Evolutionary conservation across 1,140 invertebrate species (phyloP).

Genomic region (Phortica variegata): DNA sequence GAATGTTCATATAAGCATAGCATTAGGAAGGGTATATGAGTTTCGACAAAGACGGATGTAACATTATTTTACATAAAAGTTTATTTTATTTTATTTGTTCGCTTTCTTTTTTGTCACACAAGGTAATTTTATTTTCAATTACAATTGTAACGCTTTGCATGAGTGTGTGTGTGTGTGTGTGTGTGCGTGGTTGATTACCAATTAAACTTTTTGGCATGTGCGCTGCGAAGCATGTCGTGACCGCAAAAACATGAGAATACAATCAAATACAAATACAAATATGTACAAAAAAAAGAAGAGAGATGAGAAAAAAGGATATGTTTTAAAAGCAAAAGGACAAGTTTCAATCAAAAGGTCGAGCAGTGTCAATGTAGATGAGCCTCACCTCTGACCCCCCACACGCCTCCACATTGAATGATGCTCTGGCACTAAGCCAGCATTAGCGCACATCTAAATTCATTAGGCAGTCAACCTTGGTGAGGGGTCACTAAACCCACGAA

Average conservation of each 20-base stretch:
- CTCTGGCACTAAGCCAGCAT: slow-evolving; percentile 49
- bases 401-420: slow-evolving; percentile 40
- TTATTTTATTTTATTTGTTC: slow-evolving; percentile 18
- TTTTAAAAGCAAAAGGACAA: slow-evolving; percentile 27
- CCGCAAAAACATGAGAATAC: slow-evolving; percentile 48
- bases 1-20: too few species aligned
- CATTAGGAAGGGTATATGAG: too few species aligned
- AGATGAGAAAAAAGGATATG: too few species aligned
- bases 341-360: too few species aligned
- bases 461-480: too few species aligned
- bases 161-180: slow-evolving; percentile 3
- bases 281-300: background rate
- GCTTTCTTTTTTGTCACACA: slow-evolving; percentile 8
- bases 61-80: too few species aligned
- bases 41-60: too few species aligned
- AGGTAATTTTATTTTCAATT: too few species aligned
- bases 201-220: slow-evolving; percentile 32
- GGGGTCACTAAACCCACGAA: background rate
- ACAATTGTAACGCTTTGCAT: too few species aligned
- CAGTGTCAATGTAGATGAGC: too few species aligned
- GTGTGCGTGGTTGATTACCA: slow-evolving; percentile 46
- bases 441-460: slow-evolving; percentile 2
- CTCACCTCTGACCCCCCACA: too few species aligned
- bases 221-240: slow-evolving; percentile 41
- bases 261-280: too few species aligned